Evolutionary conservation across 2,797 vertebrate genomes (phyloP), one percentile per base, ranked within the genome.

Genomic region (Falco rusticolus): DNA sequence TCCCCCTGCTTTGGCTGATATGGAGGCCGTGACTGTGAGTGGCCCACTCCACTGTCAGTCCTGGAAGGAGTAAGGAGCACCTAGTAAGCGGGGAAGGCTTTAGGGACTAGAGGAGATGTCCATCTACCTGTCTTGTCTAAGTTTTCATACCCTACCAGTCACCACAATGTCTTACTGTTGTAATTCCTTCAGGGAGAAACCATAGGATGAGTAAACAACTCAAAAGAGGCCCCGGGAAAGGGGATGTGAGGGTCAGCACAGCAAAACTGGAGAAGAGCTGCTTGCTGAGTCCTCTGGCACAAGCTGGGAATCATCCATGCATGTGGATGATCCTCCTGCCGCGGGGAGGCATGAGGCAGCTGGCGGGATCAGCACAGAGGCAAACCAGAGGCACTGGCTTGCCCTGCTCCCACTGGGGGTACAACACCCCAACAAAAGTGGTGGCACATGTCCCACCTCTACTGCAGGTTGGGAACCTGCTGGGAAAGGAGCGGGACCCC

Each of bases 201-300:
- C 11, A 10, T 47, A 57, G 91, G 94, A 84, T 91, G 87, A 70
- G 80, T 64, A 93, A 94, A 91, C 72, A 85, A 81, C 66, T 75
- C 43, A 51, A 54, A 90, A 90, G 95, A 92, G 91, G 88, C 83
- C 94, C 70, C 13, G 0, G 86, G 77, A 93, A 94, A 95, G 93
- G 94, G 94, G 53, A 63, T 72, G 37, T 4, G 4, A 90, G 86
- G 91, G 70, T 96, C 25, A 1, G 57, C n/a, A 51, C 47, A 82
- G 80, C 47, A 88, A 93, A 91, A 81, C 57, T 19, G 28, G 60
- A 85, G 75, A 81, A 91, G 34, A 87, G 13, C 33, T 0, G 1
- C 39, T 89, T 77, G 26, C 33, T 3, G 68, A 39, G 37, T 71
- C 72, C 78, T 94, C 79, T 12, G 11, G 70, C 20, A 19, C 51